These are phyloP conservation scores for Agrilus planipennis DNA, from an alignment of 1,140 invertebrate genomes.

Conservation along the genomic window DNA sequence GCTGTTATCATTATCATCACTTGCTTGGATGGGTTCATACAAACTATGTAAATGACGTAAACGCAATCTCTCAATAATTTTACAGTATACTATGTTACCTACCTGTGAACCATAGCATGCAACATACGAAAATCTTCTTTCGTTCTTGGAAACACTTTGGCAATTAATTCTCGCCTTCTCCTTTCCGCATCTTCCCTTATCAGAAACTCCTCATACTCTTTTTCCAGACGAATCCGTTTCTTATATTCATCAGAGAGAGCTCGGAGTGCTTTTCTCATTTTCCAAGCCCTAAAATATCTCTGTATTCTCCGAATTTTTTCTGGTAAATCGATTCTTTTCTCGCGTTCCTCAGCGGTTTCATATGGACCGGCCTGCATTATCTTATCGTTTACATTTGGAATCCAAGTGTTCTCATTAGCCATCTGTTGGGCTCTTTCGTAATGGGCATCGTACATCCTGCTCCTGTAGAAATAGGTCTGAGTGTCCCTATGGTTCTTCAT, in stretches of 20 bases:
- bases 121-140: slow-evolving; percentile 51
- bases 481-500: slow-evolving; percentile 42
- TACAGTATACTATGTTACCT: too few species aligned
- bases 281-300: slow-evolving; percentile 29
- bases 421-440: slow-evolving; percentile 43
- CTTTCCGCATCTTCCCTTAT: slow-evolving; percentile 37
- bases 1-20: too few species aligned
- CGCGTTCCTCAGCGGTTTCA: slow-evolving; percentile 41
- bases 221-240: slow-evolving; percentile 37
- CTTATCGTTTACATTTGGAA: slow-evolving; percentile 43
- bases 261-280: slow-evolving; percentile 27
- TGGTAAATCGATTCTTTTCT: slow-evolving; percentile 36
- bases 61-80: too few species aligned
- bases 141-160: slow-evolving; percentile 45
- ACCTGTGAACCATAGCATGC: slow-evolving; percentile 45
- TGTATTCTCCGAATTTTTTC: slow-evolving; percentile 47
- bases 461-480: slow-evolving; percentile 42
- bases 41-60: too few species aligned
- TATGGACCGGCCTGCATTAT: slow-evolving; percentile 42
- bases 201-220: slow-evolving; percentile 37
- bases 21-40: too few species aligned
- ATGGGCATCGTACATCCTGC: slow-evolving; percentile 34
- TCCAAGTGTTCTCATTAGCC: slow-evolving; percentile 39
- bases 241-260: slow-evolving; percentile 34
- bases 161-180: slow-evolving; percentile 40